Evolutionary conservation across 2,888 invertebrate genomes (phyloP), one percentile per base, ranked within the genome.

Genomic region (Tribolium freemani): DNA sequence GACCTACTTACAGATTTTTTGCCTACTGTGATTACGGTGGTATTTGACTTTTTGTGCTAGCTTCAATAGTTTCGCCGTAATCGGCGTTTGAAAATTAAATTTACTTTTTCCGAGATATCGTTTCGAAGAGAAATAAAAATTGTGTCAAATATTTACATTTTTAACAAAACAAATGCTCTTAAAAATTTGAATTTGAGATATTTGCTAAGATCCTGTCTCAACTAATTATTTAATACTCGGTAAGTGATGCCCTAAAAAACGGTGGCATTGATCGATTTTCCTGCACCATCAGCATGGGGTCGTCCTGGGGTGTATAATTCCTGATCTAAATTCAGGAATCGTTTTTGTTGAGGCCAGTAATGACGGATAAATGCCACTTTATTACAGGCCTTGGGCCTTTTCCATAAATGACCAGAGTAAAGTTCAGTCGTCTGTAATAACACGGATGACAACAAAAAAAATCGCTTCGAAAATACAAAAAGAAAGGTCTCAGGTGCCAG

Each of bases 281-380:
- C 26, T 13, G 50, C 58, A 58, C 44, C 58, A 58, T 58, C 50
- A 50, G 38, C 38, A 9, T 20, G 54, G 67, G 67, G 48, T 26
- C 9, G 20, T 50, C 58, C 10, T 48, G 60, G 60, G 50, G 69
- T 57, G 60, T 58, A 56, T 75, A 64, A 69, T 72, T 64, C 74
- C 76, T 73, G 73, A 76, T 78, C 75, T 73, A 75, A 75, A 78
- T 78, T 76, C 77, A 70, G 73, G 60, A 63, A 63, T 46, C 73
- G 76, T 78, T 73, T 70, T 67, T 57, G 63, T 69, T 60, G 73
- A 74, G 72, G 75, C 74, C 57, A 56, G 73, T 77, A 76, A 78
- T 76, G 77, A 76, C 70, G 72, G 76, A 76, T 78, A 76, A 78
- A 78, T 75, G 76, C 54, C 71, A 74, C 74, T 78, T 75, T 76